Evolutionary conservation across 2,113 vertebrate species (phyloP).

Genomic region (Corythoichthys haematopterus): DNA sequence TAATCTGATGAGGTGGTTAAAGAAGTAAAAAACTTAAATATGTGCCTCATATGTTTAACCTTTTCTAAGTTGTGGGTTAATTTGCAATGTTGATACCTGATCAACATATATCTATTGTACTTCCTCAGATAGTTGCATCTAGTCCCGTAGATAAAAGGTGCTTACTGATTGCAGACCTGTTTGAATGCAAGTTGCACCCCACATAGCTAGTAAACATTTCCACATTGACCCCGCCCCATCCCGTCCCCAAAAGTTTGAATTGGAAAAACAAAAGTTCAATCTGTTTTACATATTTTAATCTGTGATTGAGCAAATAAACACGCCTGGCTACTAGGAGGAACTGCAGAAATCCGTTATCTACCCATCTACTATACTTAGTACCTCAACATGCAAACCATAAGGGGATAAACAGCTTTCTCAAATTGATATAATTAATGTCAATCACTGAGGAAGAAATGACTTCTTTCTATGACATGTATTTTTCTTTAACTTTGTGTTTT

Average conservation of each 20-base stretch:
- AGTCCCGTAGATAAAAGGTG: too few relatives aligned
- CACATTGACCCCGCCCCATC: too few relatives aligned
- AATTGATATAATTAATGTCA: not conserved
- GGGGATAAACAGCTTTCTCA: not conserved
- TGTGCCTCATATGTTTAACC: not conserved
- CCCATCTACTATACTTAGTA: not conserved
- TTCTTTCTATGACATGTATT: constrained; percentile 44
- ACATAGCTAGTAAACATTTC: too few relatives aligned
- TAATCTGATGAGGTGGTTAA: constrained; percentile 2
- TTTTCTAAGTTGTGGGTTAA: not conserved
- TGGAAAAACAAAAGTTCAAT: not conserved
- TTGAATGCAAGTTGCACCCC: too few relatives aligned
- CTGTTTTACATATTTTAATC: not conserved
- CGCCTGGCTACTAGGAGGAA: not conserved
- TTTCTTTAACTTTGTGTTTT: constrained; percentile 42
- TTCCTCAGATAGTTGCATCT: not conserved
- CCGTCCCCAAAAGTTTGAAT: not conserved
- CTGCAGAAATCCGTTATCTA: not conserved
- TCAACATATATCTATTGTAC: not conserved
- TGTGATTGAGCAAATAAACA: not conserved
- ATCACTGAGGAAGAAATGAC: not conserved
- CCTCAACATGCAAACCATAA: not conserved
- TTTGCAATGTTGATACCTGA: not conserved
- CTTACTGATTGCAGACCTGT: too few relatives aligned
- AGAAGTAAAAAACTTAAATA: not conserved